Base-by-base conservation (phyloP, 2,797 vertebrate genomes). In the Prunella strophiata region DNA sequence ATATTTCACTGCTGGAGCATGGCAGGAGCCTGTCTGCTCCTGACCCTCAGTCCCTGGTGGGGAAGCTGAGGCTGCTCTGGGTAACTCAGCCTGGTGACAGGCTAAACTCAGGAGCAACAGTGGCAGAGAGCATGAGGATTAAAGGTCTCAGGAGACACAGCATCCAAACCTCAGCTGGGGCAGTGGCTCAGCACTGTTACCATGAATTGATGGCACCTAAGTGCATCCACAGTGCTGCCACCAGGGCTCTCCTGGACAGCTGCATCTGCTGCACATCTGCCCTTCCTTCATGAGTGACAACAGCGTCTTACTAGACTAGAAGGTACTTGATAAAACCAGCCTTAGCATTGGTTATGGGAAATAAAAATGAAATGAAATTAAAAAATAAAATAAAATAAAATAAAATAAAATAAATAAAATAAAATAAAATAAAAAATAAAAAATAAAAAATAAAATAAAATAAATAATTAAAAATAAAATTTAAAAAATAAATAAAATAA, bases 1-100 rank as follows among this genome's bases (percentile, higher is more conserved):
- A 57, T n/a, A 29, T 52, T 25, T 72, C 23, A 11, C 52, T 25
- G 30, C 16, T 0, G 0, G 61, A 52, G 29, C 18, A 21, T 0
- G 0, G 27, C 54, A 79, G 43, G n/a, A 84, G 3, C n/a, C 57
- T 83, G 26, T 11, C 61, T n/a, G 81, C 59, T 65, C 36, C 13
- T 72, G 61, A 6, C 20, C 4, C 0, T 19, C 8, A 0, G 21
- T n/a, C 20, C 17, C 12, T 16, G 14, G 15, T 50, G 70, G 80
- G 55, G 65, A 66, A 30, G 36, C 34, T 71, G 75, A 59, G 34
- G 18, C 43, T 76, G 32, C 47, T 3, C 25, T 0, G 0, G n/a
- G 16, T 67, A 73, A 42, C 32, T 61, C 63, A 77, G 48, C 50
- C 75, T 78, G 54, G 50, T 1, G 2, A 40, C 32, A 48, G 47